Base-by-base conservation (phyloP, 2,113 vertebrate species). In the Pterocles gutturalis region DNA sequence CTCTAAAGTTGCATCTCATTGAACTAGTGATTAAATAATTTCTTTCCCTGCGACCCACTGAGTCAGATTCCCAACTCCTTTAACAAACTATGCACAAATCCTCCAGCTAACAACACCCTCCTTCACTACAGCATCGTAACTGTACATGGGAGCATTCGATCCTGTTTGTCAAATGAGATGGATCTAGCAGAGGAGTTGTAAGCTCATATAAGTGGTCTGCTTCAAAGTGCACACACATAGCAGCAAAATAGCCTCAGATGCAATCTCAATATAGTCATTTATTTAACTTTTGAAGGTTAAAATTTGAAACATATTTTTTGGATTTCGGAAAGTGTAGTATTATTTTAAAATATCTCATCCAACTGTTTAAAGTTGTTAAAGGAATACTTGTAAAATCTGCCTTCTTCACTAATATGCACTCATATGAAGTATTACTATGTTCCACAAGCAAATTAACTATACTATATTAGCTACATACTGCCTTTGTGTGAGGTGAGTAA, bases 351-450 rank as follows among this genome's bases (percentile, higher is more conserved):
- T 16, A 22, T 86, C 79, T 91, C 51, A 73, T 88, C 51, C 43
- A 86, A 86, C 33, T 83, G 7, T 90, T 95, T 70, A 20, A 89
- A 89, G 22, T 48, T 89, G 24, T 89, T 90, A 87, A 92, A 89
- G 28, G 49, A 78, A 83, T 67, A 67, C 51, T 75, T 89, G 69
- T 84, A 93, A 96, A 89, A 92, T 83, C 33, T 90, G 22, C 43
- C 51, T 89, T 77, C 75, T 79, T 82, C 72, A n/a, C 65, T 83
- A 89, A 90, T 78, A 71, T 34, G 11, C 55, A 62, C 38, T 41
- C 13, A 41, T 41, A 41, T 41, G 41, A 41, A 36, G 7, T 92
- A 60, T 75, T 95, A 81, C 51, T 83, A 71, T 19, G 51, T 92
- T 89, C 43, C 72, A 91, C 72, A 84, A 94, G 81, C 8, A 89